These are phyloP conservation scores for Chelon auratus DNA, from an alignment of 2,797 vertebrate species.

Conservation along the genomic window DNA sequence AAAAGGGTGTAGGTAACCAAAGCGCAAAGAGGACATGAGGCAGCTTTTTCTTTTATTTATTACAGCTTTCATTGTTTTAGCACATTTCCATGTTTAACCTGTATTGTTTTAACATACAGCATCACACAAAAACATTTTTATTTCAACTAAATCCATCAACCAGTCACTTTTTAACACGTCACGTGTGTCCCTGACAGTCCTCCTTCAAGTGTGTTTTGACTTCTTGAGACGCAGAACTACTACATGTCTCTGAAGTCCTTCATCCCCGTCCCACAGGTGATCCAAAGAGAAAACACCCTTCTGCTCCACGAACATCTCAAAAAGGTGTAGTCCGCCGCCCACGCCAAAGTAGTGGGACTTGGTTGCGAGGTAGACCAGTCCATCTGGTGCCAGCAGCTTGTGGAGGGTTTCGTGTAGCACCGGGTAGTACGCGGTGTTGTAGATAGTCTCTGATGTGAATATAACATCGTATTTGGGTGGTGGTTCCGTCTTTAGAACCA, in stretches of 20 bases:
- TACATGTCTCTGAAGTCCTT: constrained; percentile 91
- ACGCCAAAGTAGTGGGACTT: constrained; percentile 97
- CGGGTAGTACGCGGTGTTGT: constrained; percentile 90
- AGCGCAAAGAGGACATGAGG: constrained; percentile 47
- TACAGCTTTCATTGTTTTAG: constrained; percentile 12
- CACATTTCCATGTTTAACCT: constrained; percentile 16
- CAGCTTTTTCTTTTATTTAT: constrained; percentile 58
- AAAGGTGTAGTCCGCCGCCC: constrained; percentile 90
- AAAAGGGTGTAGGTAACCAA: constrained; percentile 46
- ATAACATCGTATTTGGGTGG: constrained; percentile 90
- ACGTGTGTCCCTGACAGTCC: background rate
- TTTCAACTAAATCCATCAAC: background rate
- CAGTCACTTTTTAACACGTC: background rate
- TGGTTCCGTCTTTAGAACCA: constrained; percentile 79
- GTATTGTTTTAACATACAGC: background rate
- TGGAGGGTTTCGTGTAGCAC: constrained; percentile 87
- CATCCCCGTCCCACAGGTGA: constrained; percentile 84
- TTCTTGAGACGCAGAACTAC: constrained; percentile 88
- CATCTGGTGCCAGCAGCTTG: constrained; percentile 83
- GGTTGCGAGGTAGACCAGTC: constrained; percentile 90
- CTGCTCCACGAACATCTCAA: constrained; percentile 88
- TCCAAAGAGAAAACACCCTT: constrained; percentile 84
- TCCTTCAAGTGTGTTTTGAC: constrained; percentile 26
- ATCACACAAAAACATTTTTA: background rate
- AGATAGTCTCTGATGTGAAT: constrained; percentile 95